These are phyloP conservation scores for Percopsis omiscomaycus DNA, from an alignment of 2,797 vertebrate genomes.

Conservation along the genomic window DNA sequence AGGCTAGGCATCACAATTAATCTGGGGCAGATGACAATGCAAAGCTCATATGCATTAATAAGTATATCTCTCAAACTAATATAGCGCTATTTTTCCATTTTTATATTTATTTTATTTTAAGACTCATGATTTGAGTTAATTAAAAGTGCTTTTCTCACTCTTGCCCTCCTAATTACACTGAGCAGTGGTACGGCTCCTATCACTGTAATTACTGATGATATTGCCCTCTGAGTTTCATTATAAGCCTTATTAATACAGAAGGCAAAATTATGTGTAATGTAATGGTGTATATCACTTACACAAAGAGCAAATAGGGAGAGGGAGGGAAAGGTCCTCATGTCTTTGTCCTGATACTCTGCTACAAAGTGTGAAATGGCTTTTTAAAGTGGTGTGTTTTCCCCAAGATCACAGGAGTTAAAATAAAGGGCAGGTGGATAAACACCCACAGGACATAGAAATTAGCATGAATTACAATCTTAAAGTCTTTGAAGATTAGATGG, in stretches of 20 bases:
- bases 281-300: conserved; percentile 49
- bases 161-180: conserved; percentile 63
- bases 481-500: no score
- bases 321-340: conserved; percentile 34
- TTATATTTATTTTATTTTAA: conserved; percentile 51
- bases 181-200: conserved; percentile 49
- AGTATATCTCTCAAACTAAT: conserved; percentile 39
- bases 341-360: conserved; percentile 17
- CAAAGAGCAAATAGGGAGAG: conserved; percentile 38
- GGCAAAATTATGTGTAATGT: conserved; percentile 51
- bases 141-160: conserved; percentile 62
- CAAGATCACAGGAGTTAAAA: conserved; percentile 16
- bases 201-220: conserved; percentile 70
- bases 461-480: conserved; percentile 1
- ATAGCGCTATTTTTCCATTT: conserved; percentile 42
- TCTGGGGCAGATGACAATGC: conserved; percentile 7
- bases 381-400: conserved; percentile 24
- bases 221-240: conserved; percentile 74
- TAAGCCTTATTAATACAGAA: conserved; percentile 63
- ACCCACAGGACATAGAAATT: conserved; percentile 7
- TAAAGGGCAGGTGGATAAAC: conserved; percentile 3
- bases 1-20: no score
- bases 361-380: conserved; percentile 30
- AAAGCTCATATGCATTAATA: conserved; percentile 40
- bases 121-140: conserved; percentile 63